Base-by-base conservation (phyloP, 1,140 invertebrate genomes). In the Brachionus calyciflorus region DNA sequence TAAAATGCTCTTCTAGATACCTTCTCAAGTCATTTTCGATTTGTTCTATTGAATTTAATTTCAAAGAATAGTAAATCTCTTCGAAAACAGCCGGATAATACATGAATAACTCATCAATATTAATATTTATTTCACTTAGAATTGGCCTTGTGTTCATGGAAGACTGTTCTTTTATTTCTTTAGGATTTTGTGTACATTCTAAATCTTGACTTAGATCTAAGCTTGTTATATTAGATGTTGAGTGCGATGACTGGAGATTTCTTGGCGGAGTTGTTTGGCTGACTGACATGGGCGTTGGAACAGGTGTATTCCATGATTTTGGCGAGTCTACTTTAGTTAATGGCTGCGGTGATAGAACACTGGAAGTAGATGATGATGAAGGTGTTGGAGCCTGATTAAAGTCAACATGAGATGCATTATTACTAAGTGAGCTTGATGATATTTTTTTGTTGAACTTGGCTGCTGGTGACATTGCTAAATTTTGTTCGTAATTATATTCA, bases 21-120 rank as follows among this genome's bases (percentile, higher is more conserved):
- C 69, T 73, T 73, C 69, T 73, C 19, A 73, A 49, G 12, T 73
- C 69, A 33, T 73, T 37, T 51, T 73, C 69, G 12, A 73, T 73
- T 55, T 73, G 46, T n/a, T 73, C 69, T 4, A 73, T 73, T 12
- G 69, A 73, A 30, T 7, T 73, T 49, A 73, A 41, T 28, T 55
- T 73, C 12, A 73, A 28, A 6, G 44, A 51, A 41, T 73, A 73
- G 28, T 40, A 73, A 19, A 73, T 73, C 19, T 73, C 69, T 33
- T 73, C 69, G 51, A 73, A 73, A 7, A 73, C 69, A n/a, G 30
- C 19, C 30, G 69, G 69, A 55, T 51, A 73, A 30, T 73, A 55
- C 44, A 73, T 49, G 28, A 73, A 73, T 28, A 73, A 41, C 33
- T 73, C 69, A 28, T 73, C 69, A 21, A 73, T 73, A 17, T 73